Conservation (phyloP, 2,888 invertebrate species). For the Amphipyra tragopoginis region DNA sequence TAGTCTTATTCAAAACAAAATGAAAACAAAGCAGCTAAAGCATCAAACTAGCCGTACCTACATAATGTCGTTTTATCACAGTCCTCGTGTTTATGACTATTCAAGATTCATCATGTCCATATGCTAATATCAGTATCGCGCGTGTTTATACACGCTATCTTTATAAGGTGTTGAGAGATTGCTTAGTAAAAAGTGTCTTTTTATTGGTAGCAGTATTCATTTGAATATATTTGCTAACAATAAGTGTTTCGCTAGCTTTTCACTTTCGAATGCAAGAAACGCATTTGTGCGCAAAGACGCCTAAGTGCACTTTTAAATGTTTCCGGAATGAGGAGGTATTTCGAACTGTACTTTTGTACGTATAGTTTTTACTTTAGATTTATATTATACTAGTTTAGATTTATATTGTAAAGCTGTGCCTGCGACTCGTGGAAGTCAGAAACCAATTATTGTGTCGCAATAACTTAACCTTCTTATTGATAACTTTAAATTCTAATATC, state of each 20-base stretch:
- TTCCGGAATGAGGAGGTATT: too few relatives aligned
- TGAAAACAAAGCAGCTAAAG: constrained; percentile 6
- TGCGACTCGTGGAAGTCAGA: too few relatives aligned
- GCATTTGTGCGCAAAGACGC: too few relatives aligned
- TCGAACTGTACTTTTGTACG: too few relatives aligned
- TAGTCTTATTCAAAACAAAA: constrained; percentile 1
- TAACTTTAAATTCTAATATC: too few relatives aligned
- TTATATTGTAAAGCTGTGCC: too few relatives aligned
- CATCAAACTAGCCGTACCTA: neutral
- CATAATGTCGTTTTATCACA: constrained; percentile 15
- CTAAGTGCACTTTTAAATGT: too few relatives aligned
- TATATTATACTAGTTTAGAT: too few relatives aligned
- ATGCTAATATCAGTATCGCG: constrained; percentile 17
- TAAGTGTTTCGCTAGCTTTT: neutral
- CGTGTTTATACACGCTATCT: constrained; percentile 34
- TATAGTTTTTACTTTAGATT: too few relatives aligned
- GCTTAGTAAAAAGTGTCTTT: constrained; percentile 3
- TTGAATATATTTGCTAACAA: neutral
- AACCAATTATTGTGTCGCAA: too few relatives aligned
- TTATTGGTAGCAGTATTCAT: constrained; percentile 1
- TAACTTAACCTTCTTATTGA: too few relatives aligned
- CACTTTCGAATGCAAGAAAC: neutral
- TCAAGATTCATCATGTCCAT: constrained; percentile 37
- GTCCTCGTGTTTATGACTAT: constrained; percentile 21
- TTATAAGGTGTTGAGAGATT: constrained; percentile 16